These are phyloP conservation scores for Trypoxylus dichotomus DNA, from an alignment of 1,140 invertebrate species.

Conservation along the genomic window DNA sequence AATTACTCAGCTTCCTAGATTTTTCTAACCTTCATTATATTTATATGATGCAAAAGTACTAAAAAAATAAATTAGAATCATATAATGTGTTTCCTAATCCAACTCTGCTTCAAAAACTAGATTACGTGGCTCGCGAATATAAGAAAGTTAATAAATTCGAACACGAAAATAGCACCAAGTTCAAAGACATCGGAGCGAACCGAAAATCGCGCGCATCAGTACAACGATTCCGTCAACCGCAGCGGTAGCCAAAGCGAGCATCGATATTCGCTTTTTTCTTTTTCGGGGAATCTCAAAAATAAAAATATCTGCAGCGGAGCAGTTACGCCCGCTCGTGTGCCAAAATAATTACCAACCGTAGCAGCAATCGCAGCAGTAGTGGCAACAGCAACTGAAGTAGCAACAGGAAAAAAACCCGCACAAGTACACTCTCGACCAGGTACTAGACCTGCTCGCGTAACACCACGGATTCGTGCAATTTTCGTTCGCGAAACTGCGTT, in stretches of 20 bases:
- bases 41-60: background rate
- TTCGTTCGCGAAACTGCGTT: constrained; percentile 19
- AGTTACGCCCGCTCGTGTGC: background rate
- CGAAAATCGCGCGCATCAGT: background rate
- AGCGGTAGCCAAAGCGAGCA: background rate
- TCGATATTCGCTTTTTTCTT: background rate
- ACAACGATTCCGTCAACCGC: background rate
- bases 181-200: constrained; percentile 1
- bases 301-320: constrained; percentile 9
- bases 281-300: constrained; percentile 4
- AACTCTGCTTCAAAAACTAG: background rate
- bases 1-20: no score
- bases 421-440: background rate
- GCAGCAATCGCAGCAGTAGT: background rate
- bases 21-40: no score
- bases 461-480: background rate
- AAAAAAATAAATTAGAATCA: background rate
- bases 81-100: background rate
- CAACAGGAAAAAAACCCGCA: background rate
- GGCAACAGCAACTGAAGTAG: background rate
- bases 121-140: constrained; percentile 17
- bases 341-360: constrained; percentile 18
- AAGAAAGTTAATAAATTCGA: constrained; percentile 8
- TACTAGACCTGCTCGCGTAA: background rate
- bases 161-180: constrained; percentile 13